Conservation (phyloP, 2,797 vertebrate species). For the Pagetopsis macropterus region DNA sequence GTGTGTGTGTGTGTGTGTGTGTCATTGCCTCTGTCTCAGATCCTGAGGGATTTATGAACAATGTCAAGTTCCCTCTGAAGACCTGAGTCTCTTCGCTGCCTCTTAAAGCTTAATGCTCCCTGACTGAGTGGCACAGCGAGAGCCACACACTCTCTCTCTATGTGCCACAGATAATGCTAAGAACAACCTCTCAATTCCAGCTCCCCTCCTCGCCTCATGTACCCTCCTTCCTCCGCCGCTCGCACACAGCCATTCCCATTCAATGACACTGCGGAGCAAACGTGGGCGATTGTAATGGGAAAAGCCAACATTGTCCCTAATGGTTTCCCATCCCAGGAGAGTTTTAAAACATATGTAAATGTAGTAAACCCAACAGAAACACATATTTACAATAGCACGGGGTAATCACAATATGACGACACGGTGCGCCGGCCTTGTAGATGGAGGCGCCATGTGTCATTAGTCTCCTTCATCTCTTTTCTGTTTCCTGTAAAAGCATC, state of each 20-base stretch:
- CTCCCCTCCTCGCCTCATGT: conserved; percentile 73
- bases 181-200: conserved; percentile 82
- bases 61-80: conserved; percentile 82
- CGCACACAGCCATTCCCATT: conserved; percentile 63
- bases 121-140: conserved; percentile 81
- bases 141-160: conserved; percentile 73
- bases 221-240: conserved; percentile 59
- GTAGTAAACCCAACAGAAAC: conserved; percentile 82
- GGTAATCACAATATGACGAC: conserved; percentile 86
- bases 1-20: conserved; percentile 24
- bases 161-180: conserved; percentile 79
- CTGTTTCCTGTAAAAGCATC: conserved; percentile 80
- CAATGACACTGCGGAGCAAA: conserved; percentile 54
- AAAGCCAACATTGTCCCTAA: conserved; percentile 73
- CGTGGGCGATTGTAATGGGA: conserved; percentile 67
- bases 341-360: conserved; percentile 80
- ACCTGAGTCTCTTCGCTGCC: conserved; percentile 83
- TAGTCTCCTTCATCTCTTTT: conserved; percentile 85
- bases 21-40: conserved; percentile 61
- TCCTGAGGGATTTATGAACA: conserved; percentile 79
- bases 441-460: conserved; percentile 91
- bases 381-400: conserved; percentile 84
- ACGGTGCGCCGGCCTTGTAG: conserved; percentile 82
- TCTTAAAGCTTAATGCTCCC: conserved; percentile 82
- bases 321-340: conserved; percentile 75